Percentiles rank a stretch among this genome's conserved stretches.
phyloP scores from a whole-genome alignment of 1,140 invertebrate genomes.

The Zaprionus africanus region DNA sequence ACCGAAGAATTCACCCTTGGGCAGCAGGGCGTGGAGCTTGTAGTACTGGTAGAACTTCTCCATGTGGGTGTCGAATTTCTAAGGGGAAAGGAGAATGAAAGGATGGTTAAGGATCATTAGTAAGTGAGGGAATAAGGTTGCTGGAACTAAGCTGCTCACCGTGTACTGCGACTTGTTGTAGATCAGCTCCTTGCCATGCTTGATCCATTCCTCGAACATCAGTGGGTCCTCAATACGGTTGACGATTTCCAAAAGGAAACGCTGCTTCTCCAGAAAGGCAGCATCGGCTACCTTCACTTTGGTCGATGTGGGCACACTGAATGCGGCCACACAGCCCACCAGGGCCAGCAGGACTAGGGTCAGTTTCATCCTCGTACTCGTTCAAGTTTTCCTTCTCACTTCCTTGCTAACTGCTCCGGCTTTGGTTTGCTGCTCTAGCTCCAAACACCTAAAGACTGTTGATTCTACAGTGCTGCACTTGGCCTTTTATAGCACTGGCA shows the following conservation, averaged over 20 bases:
- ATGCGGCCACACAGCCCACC: slow-evolving; percentile 65
- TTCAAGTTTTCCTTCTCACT: slow-evolving; percentile 26
- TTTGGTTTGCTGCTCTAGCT: slow-evolving; percentile 48
- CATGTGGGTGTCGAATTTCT: slow-evolving; percentile 86
- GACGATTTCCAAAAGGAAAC: slow-evolving; percentile 87
- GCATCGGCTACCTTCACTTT: slow-evolving; percentile 66
- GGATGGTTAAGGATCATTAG: not conserved
- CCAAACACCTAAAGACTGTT: slow-evolving; percentile 80
- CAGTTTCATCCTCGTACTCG: slow-evolving; percentile 60
- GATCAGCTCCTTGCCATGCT: slow-evolving; percentile 52
- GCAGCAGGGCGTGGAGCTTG: slow-evolving; percentile 86
- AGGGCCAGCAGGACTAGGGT: slow-evolving; percentile 67
- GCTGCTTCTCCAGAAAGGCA: slow-evolving; percentile 86
- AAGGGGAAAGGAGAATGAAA: slow-evolving; percentile 34
- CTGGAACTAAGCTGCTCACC: slow-evolving; percentile 78
- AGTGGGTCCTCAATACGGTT: slow-evolving; percentile 86
- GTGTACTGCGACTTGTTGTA: slow-evolving; percentile 62
- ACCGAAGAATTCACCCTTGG: slow-evolving; percentile 87
- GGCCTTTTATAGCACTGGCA: slow-evolving; percentile 44
- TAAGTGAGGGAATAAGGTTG: slow-evolving; percentile 48
- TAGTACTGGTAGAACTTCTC: slow-evolving; percentile 86
- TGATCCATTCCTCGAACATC: slow-evolving; percentile 73
- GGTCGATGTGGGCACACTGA: slow-evolving; percentile 50
- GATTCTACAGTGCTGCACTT: slow-evolving; percentile 14
- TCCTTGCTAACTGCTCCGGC: slow-evolving; percentile 62